phyloP scores from a whole-genome alignment of 2,888 invertebrate genomes.

The Ornithoptera priamus region DNA sequence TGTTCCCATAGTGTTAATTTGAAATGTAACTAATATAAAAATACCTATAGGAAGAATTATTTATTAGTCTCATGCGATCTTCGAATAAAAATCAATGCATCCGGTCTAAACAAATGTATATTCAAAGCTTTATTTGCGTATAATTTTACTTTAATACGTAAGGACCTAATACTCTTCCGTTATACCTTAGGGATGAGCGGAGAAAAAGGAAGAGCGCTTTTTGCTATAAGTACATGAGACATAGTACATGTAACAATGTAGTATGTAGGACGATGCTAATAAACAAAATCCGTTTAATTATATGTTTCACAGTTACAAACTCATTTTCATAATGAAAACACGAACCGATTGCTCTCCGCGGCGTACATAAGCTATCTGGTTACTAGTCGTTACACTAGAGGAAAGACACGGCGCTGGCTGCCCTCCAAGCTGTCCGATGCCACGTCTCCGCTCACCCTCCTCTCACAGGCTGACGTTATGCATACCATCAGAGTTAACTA shows the following conservation, averaged over 20 bases:
- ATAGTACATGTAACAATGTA: too few relatives aligned
- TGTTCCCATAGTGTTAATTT: too few relatives aligned
- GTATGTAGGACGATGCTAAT: neutral
- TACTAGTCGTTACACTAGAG: conserved; percentile 14
- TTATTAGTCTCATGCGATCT: too few relatives aligned
- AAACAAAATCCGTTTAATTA: neutral
- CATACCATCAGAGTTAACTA: conserved; percentile 5
- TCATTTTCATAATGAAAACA: conserved; percentile 46
- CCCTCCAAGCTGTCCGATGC: conserved; percentile 24
- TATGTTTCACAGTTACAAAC: conserved; percentile 31
- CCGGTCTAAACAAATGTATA: too few relatives aligned
- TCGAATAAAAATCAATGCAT: too few relatives aligned
- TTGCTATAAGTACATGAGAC: too few relatives aligned
- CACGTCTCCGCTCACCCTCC: conserved; percentile 8
- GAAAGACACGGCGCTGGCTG: conserved; percentile 27
- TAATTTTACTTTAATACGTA: too few relatives aligned
- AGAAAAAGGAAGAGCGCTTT: too few relatives aligned
- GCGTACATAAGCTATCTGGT: conserved; percentile 24
- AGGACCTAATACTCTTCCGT: too few relatives aligned
- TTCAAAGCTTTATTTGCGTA: too few relatives aligned
- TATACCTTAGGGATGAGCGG: too few relatives aligned
- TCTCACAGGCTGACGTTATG: conserved; percentile 19
- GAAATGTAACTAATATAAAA: too few relatives aligned
- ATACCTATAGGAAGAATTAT: neutral
- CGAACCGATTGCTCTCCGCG: conserved; percentile 43